Base-by-base conservation (phyloP, 1,140 invertebrate species). In the Harpegnathos saltator region DNA sequence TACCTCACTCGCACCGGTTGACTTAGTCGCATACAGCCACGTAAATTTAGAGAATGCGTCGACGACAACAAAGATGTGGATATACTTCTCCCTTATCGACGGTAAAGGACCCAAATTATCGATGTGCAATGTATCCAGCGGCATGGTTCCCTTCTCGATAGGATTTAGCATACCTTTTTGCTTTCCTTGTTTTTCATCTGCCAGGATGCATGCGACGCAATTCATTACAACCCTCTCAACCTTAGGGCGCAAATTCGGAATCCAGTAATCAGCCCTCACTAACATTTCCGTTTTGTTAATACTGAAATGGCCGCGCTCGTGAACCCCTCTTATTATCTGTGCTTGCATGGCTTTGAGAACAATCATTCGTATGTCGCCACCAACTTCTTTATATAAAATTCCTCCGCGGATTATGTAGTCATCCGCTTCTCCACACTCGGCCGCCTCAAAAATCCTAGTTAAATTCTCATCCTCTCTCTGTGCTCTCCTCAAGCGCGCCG, bases 31-130 rank as follows among this genome's bases (percentile, higher is more conserved):
- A n/a, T n/a, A n/a, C n/a, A 59, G 59, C 7, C 5, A 59, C 3
- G n/a, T n/a, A n/a, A n/a, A n/a, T n/a, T n/a, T n/a, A n/a, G n/a
- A n/a, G n/a, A n/a, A n/a, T n/a, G n/a, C n/a, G n/a, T n/a, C n/a
- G n/a, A n/a, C n/a, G n/a, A n/a, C n/a, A n/a, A n/a, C n/a, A n/a
- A n/a, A n/a, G n/a, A n/a, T n/a, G n/a, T n/a, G n/a, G n/a, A n/a
- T n/a, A n/a, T n/a, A n/a, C n/a, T n/a, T n/a, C n/a, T 84, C 90
- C 80, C 58, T 89, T 0, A 61, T 78, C 48, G 59, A 90, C 59
- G 2, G 81, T 61, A 56, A 77, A 58, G 66, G 91, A 58, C 80
- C 85, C 84, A 85, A 83, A 89, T 74, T 11, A 17, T 82, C 69
- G 1, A 74, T 15, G 14, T 82, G 69, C 15, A 33, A 65, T 0